Conservation (phyloP, 1,140 invertebrate species). For the Planococcus citri region DNA sequence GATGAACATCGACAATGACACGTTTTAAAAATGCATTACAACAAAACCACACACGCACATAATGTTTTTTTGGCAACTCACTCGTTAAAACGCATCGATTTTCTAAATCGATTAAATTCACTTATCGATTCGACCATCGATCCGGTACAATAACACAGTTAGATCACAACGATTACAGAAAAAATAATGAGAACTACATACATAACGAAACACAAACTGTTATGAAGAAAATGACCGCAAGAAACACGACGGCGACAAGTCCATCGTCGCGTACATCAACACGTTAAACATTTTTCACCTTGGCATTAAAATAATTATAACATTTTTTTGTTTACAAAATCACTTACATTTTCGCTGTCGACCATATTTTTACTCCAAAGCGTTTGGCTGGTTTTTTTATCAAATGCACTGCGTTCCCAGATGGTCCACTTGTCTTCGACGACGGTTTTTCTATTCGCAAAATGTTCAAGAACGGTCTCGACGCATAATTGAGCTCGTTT, state of each 20-base stretch:
- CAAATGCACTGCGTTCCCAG: conserved; percentile 48
- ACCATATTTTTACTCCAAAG: conserved; percentile 56
- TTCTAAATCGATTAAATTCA: not conserved
- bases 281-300: not conserved
- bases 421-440: conserved; percentile 54
- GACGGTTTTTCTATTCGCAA: conserved; percentile 50
- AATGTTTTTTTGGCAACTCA: not conserved
- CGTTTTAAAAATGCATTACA: not conserved
- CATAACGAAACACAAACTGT: too few relatives aligned
- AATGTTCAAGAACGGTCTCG: conserved; percentile 53
- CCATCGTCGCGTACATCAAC: not conserved
- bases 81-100: too few relatives aligned
- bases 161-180: not conserved
- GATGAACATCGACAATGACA: not conserved
- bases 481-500: conserved; percentile 52
- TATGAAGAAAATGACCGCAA: too few relatives aligned
- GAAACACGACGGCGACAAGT: not conserved
- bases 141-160: not conserved
- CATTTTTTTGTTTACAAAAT: conserved; percentile 5
- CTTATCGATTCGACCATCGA: too few relatives aligned
- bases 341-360: conserved; percentile 55
- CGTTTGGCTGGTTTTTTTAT: conserved; percentile 50
- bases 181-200: too few relatives aligned
- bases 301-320: not conserved
- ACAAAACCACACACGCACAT: not conserved